Evolutionary conservation across 2,113 vertebrate genomes (phyloP).

Genomic region (Mustela lutreola): DNA sequence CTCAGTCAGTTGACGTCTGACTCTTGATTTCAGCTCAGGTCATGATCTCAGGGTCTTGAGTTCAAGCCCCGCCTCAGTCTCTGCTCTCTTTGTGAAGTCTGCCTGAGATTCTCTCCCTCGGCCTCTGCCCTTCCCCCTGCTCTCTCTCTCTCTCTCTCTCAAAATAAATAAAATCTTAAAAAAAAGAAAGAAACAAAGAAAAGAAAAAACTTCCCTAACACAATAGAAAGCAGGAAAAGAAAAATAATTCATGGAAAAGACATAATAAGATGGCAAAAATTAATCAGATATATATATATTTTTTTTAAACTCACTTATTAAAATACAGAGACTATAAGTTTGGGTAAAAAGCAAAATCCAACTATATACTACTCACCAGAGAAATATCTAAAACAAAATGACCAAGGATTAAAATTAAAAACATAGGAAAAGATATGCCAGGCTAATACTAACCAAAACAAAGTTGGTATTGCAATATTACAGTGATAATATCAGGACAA

Average conservation of each 20-base stretch:
- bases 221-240: not conserved
- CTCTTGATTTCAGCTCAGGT: not conserved
- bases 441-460: not conserved
- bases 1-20: not conserved
- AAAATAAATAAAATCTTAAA: not conserved
- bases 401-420: slow-evolving; percentile 7
- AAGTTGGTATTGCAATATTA: not conserved
- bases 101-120: not conserved
- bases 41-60: not conserved
- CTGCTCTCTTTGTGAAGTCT: not conserved
- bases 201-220: not conserved
- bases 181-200: not conserved
- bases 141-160: not conserved
- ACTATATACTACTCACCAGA: not conserved
- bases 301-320: not conserved
- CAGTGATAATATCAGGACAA: not conserved
- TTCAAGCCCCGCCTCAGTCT: not conserved
- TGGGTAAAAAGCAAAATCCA: not conserved
- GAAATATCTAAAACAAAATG: not conserved
- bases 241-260: not conserved
- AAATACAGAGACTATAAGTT: not conserved
- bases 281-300: not conserved
- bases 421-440: not conserved
- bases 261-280: slow-evolving; percentile 17
- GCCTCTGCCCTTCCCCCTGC: not conserved